These are phyloP conservation scores for Acanthosepion lycidas DNA, from an alignment of 2,888 invertebrate species.

Conservation along the genomic window DNA sequence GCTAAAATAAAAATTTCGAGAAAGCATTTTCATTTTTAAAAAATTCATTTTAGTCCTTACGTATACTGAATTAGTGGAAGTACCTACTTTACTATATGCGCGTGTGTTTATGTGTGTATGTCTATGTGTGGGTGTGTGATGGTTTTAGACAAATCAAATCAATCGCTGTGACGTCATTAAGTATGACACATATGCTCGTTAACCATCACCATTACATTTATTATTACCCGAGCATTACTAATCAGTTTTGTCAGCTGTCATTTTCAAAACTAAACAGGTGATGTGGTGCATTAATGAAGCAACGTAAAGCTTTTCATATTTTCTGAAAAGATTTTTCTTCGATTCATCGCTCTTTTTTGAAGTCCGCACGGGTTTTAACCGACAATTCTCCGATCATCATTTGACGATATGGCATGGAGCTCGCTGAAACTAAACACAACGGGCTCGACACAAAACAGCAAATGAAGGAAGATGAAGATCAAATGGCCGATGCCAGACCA, in stretches of 20 bases:
- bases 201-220: not conserved
- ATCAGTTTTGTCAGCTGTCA: not conserved
- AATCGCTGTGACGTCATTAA: not conserved
- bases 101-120: too few relatives aligned
- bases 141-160: too few relatives aligned
- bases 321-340: not conserved
- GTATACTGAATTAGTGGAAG: too few relatives aligned
- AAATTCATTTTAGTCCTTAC: too few relatives aligned
- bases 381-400: not conserved
- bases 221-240: not conserved
- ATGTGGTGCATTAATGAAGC: not conserved
- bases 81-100: too few relatives aligned
- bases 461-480: not conserved
- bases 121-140: too few relatives aligned
- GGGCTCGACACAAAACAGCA: not conserved
- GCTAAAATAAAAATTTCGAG: too few relatives aligned
- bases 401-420: not conserved
- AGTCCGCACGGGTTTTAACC: not conserved
- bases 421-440: not conserved
- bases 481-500: not conserved
- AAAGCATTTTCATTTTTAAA: too few relatives aligned
- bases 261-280: not conserved
- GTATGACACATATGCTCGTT: not conserved
- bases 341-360: not conserved
- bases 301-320: not conserved